These are phyloP conservation scores for Dasypolia templi DNA, from an alignment of 2,888 invertebrate genomes.

Conservation along the genomic window DNA sequence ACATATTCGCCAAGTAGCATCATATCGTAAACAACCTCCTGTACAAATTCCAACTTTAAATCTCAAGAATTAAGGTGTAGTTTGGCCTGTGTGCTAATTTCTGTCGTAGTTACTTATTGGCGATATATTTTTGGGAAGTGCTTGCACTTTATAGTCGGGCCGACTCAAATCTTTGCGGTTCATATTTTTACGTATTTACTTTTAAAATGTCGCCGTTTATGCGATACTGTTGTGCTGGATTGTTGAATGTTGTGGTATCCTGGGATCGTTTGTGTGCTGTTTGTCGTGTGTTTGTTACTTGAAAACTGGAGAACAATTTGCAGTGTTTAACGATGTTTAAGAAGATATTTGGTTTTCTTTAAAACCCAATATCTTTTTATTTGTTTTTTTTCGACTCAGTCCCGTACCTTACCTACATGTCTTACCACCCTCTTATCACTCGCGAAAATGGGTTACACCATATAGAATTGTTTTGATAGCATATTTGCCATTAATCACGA, in stretches of 20 bases:
- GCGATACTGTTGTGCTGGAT: slow-evolving; percentile 50
- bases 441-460: too few species aligned
- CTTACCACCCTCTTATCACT: too few species aligned
- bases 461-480: too few species aligned
- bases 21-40: slow-evolving; percentile 70
- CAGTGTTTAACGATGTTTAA: slow-evolving; percentile 16
- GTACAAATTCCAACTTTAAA: slow-evolving; percentile 64
- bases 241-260: slow-evolving; percentile 40
- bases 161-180: slow-evolving; percentile 79
- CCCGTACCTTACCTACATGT: too few species aligned
- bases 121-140: slow-evolving; percentile 79
- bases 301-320: slow-evolving; percentile 5
- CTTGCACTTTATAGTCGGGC: slow-evolving; percentile 78
- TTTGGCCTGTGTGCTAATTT: slow-evolving; percentile 45
- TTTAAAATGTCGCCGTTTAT: slow-evolving; percentile 56
- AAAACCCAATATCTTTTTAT: too few species aligned
- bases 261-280: slow-evolving; percentile 37
- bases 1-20: slow-evolving; percentile 76
- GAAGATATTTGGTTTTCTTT: slow-evolving; percentile 11
- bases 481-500: too few species aligned
- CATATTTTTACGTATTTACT: slow-evolving; percentile 75
- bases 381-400: too few species aligned
- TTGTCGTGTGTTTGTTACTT: slow-evolving; percentile 33
- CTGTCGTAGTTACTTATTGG: slow-evolving; percentile 77
- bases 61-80: slow-evolving; percentile 56